phyloP scores from a whole-genome alignment of 2,113 vertebrate genomes.

The Riparia riparia region DNA sequence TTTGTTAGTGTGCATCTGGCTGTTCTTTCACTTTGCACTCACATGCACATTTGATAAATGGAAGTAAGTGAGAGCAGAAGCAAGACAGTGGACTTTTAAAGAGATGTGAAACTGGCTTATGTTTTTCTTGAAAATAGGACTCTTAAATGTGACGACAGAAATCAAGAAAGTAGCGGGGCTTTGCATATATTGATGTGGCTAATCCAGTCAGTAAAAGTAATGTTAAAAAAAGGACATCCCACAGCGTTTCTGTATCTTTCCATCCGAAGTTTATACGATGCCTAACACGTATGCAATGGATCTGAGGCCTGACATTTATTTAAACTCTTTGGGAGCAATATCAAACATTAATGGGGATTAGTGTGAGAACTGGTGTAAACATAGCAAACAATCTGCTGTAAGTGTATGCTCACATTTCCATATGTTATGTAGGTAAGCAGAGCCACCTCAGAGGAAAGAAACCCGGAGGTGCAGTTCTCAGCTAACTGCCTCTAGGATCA shows the following conservation, averaged over 20 bases:
- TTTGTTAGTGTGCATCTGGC: not conserved
- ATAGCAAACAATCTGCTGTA: constrained; percentile 73
- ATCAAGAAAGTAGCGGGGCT: not conserved
- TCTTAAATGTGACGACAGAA: constrained; percentile 20
- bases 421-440: constrained; percentile 75
- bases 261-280: constrained; percentile 20
- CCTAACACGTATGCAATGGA: constrained; percentile 59
- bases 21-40: not conserved
- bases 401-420: constrained; percentile 78
- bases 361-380: constrained; percentile 84
- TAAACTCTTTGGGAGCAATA: constrained; percentile 76
- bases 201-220: constrained; percentile 36
- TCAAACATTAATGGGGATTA: constrained; percentile 84
- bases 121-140: not conserved
- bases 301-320: constrained; percentile 73
- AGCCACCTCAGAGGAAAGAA: constrained; percentile 67
- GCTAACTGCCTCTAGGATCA: constrained; percentile 9
- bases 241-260: not conserved
- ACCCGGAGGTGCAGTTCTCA: constrained; percentile 39
- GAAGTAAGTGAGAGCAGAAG: not conserved
- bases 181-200: constrained; percentile 25
- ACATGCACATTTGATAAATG: not conserved
- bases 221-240: not conserved
- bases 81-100: not conserved
- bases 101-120: not conserved